These are phyloP conservation scores for Argentina silus DNA, from an alignment of 2,797 vertebrate genomes.

Conservation along the genomic window DNA sequence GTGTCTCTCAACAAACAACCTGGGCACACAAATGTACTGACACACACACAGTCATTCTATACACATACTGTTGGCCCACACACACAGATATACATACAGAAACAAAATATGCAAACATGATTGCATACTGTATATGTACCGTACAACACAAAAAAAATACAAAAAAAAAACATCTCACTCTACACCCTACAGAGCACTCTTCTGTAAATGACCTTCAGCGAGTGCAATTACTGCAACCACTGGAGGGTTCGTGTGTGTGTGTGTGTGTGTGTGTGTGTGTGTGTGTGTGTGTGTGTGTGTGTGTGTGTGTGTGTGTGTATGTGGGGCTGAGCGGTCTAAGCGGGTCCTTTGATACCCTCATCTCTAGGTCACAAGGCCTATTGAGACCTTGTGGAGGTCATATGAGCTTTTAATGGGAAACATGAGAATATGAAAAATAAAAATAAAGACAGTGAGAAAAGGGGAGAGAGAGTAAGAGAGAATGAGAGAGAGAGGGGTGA, in stretches of 20 bases:
- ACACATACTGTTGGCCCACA: not conserved
- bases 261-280: slow-evolving; percentile 34
- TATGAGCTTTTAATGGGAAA: slow-evolving; percentile 67
- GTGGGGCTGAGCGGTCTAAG: slow-evolving; percentile 63
- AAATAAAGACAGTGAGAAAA: not conserved
- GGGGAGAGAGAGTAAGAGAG: not conserved
- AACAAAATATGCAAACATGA: slow-evolving; percentile 56
- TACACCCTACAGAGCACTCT: slow-evolving; percentile 22
- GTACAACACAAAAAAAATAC: too few relatives aligned
- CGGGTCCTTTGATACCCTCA: slow-evolving; percentile 63
- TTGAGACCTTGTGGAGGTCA: slow-evolving; percentile 69
- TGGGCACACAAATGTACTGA: not conserved
- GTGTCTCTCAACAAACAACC: slow-evolving; percentile 3
- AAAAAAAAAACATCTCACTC: too few relatives aligned
- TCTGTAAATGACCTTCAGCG: slow-evolving; percentile 72
- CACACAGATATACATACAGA: slow-evolving; percentile 51
- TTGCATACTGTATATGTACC: too few relatives aligned
- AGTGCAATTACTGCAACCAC: slow-evolving; percentile 73
- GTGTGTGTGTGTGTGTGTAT: slow-evolving; percentile 36
- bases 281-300: slow-evolving; percentile 22
- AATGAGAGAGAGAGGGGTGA: not conserved
- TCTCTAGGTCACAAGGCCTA: slow-evolving; percentile 71
- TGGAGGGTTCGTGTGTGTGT: slow-evolving; percentile 22
- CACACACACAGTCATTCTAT: not conserved
- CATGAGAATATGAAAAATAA: slow-evolving; percentile 44